These are phyloP conservation scores for Pseudocheirus occidentalis DNA, from an alignment of 2,797 vertebrate genomes.

Conservation along the genomic window DNA sequence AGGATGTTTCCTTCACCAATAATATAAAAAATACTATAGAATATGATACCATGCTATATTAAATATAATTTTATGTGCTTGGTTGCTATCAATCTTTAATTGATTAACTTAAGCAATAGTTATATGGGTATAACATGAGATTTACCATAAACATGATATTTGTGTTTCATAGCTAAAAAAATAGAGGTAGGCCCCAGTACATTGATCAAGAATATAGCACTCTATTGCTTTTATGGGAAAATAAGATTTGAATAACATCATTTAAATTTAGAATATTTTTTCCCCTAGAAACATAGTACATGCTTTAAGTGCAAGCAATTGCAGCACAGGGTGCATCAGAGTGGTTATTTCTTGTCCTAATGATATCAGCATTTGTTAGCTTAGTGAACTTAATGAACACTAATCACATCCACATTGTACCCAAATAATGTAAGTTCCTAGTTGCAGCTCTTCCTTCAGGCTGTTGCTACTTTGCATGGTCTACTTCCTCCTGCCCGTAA, in stretches of 20 bases:
- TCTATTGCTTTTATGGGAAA: constrained; percentile 26
- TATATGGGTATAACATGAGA: neutral
- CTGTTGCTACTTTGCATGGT: too few species aligned
- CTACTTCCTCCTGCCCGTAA: too few species aligned
- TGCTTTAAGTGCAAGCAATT: neutral
- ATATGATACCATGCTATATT: neutral
- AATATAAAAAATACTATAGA: neutral
- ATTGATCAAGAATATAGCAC: constrained; percentile 23
- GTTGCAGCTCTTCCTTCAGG: too few species aligned
- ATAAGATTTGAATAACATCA: constrained; percentile 8
- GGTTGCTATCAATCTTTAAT: neutral
- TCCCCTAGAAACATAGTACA: neutral
- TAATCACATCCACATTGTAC: neutral
- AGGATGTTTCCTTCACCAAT: neutral
- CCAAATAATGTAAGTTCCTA: neutral
- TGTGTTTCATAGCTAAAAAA: neutral
- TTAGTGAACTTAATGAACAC: neutral
- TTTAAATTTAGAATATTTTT: constrained; percentile 19
- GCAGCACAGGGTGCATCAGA: neutral
- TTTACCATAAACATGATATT: neutral
- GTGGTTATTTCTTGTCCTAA: neutral
- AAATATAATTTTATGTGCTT: neutral
- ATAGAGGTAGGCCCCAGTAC: neutral
- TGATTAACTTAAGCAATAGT: neutral
- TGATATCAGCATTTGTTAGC: neutral